Base-by-base conservation (phyloP, 2,797 vertebrate genomes). In the Syngnathus acus region DNA sequence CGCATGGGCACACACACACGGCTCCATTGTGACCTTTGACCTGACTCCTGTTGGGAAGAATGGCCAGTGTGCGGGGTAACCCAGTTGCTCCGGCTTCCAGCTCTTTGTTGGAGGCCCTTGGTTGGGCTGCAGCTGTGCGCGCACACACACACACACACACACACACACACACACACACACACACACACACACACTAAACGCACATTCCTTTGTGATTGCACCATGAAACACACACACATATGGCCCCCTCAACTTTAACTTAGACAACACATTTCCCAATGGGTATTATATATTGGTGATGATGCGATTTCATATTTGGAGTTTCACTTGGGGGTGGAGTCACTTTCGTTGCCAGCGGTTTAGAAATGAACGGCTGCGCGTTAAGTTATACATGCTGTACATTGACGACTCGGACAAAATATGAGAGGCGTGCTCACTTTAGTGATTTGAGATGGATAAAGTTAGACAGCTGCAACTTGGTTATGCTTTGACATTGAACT, bases 61-160 rank as follows among this genome's bases (percentile, higher is more conserved):
- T 71, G 74, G 74, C 66, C 78, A 69, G 69, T 64, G 68, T 65
- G 65, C 65, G 72, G 65, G 68, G 68, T 55, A 74, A 77, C 79
- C 79, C 65, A 67, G 82, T 78, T 82, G 82, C 75, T 82, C 65
- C 65, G 68, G 79, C 79, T 75, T 84, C 84, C 82, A 86, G 76
- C 64, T 80, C 85, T 88, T 89, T 89, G 88, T 88, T 87, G 72
- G 82, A 85, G 81, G 82, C 82, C 78, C 72, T 75, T 67, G 54
- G 70, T 70, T 23, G 62, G 72, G 84, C 48, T 57, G 79, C 84
- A 86, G 86, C 85, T 87, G 82, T 84, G 78, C 13, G 16, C 62
- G 45, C 64, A 78, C 9, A 45, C 65, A 72, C 65, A 60, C 69
- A 66, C 71, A 6, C 40, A 19, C 69, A 65, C 50, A 57, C 51